Percentiles rank a stretch among this genome's conserved stretches.
phyloP scores from a whole-genome alignment of 2,113 vertebrate species.

The Heliornis fulica region DNA sequence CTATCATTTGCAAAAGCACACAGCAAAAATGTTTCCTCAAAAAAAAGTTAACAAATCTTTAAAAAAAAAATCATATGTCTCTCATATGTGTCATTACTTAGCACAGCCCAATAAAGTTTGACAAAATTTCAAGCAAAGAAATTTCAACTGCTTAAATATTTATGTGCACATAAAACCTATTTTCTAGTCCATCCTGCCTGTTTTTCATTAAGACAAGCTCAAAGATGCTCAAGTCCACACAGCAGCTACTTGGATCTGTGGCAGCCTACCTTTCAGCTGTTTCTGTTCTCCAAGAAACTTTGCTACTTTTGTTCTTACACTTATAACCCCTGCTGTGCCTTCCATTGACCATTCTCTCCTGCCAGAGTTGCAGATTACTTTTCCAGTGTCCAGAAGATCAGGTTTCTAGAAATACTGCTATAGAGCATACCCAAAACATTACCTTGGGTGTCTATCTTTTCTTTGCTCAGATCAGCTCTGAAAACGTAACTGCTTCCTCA shows the following conservation, averaged over 20 bases:
- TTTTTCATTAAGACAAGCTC: background rate
- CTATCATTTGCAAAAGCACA: background rate
- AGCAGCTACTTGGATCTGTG: background rate
- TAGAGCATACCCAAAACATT: background rate
- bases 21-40: background rate
- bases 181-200: background rate
- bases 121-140: background rate
- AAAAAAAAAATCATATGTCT: background rate
- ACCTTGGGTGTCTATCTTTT: background rate
- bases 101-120: background rate
- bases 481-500: background rate
- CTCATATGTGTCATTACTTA: background rate
- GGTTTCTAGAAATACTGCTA: background rate
- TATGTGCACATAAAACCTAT: accelerated
- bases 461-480: background rate
- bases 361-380: background rate
- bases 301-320: background rate
- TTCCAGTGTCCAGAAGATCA: background rate
- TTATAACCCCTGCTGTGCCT: background rate
- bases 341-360: background rate
- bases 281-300: background rate
- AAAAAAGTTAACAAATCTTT: background rate
- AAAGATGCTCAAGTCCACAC: background rate
- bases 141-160: background rate
- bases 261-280: background rate